Conservation (phyloP, 2,113 vertebrate species). For the Macrotis lagotis region DNA sequence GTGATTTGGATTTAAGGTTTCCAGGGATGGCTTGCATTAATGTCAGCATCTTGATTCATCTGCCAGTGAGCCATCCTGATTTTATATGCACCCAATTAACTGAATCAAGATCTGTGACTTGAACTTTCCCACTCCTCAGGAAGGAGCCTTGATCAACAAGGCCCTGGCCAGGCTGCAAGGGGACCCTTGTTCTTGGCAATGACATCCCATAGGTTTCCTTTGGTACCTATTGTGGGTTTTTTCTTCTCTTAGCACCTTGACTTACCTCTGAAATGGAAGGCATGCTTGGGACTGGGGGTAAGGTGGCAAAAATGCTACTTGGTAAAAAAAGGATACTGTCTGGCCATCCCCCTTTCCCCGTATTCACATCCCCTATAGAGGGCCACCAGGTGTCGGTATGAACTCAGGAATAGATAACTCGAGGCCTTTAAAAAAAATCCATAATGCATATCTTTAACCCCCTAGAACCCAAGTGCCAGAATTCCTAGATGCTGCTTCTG, state of each 20-base stretch:
- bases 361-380: neutral
- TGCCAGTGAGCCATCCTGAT: slow-evolving; percentile 14
- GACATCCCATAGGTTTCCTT: slow-evolving; percentile 18
- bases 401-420: slow-evolving; percentile 83
- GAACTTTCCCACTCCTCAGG: slow-evolving; percentile 25
- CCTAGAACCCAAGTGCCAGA: slow-evolving; percentile 81
- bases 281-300: slow-evolving; percentile 32
- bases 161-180: slow-evolving; percentile 30
- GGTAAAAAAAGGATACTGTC: slow-evolving; percentile 64
- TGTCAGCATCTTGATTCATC: neutral
- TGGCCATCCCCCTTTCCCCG: slow-evolving; percentile 30
- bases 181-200: neutral
- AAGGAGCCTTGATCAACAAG: slow-evolving; percentile 35
- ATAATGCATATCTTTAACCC: slow-evolving; percentile 50
- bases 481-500: slow-evolving; percentile 74
- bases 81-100: neutral
- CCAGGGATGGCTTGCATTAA: slow-evolving; percentile 11
- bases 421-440: slow-evolving; percentile 78
- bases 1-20: neutral
- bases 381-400: slow-evolving; percentile 51
- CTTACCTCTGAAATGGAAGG: slow-evolving; percentile 64
- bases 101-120: slow-evolving; percentile 38
- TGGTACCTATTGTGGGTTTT: slow-evolving; percentile 36
- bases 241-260: slow-evolving; percentile 46
- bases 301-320: slow-evolving; percentile 49